Conservation (phyloP, 2,113 vertebrate genomes). For the Atractosteus spatula region DNA sequence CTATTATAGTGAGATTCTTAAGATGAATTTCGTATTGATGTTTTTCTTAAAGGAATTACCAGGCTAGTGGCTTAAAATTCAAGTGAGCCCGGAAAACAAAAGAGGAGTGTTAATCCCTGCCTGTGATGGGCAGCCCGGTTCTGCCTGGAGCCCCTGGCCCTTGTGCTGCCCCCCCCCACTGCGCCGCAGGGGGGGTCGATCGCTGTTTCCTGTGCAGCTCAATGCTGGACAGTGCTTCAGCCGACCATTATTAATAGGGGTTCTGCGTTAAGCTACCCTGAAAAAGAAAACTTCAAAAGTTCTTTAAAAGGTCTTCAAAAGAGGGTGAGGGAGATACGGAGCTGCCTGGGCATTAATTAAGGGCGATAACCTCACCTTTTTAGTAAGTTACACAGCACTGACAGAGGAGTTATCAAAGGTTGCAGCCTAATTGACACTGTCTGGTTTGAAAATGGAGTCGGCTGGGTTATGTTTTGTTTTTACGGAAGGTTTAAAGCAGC, state of each 20-base stretch:
- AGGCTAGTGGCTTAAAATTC: conserved; percentile 16
- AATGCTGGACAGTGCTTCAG: background rate
- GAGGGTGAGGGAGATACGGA: conserved; percentile 30
- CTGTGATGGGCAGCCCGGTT: background rate
- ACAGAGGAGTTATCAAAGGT: conserved; percentile 27
- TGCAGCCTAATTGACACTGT: conserved; percentile 46
- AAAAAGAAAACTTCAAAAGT: conserved; percentile 14
- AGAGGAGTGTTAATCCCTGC: conserved; percentile 21
- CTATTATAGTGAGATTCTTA: conserved; percentile 34
- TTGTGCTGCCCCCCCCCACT: conserved; percentile 7
- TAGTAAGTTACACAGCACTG: conserved; percentile 29
- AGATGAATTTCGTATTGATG: conserved; percentile 32
- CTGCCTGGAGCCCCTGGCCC: background rate
- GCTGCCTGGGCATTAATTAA: conserved; percentile 43
- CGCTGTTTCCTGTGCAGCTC: background rate
- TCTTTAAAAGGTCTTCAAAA: conserved; percentile 20
- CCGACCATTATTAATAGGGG: conserved; percentile 19
- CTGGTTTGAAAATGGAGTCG: conserved; percentile 24
- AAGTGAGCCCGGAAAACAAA: conserved; percentile 28
- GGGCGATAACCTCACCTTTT: conserved; percentile 40
- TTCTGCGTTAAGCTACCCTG: conserved; percentile 2
- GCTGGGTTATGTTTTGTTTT: background rate
- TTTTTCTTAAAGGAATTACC: conserved; percentile 26
- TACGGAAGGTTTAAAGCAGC: conserved; percentile 30
- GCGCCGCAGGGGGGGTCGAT: background rate